These are phyloP conservation scores for Oreocharis arfaki DNA, from an alignment of 2,113 vertebrate genomes.

Conservation along the genomic window DNA sequence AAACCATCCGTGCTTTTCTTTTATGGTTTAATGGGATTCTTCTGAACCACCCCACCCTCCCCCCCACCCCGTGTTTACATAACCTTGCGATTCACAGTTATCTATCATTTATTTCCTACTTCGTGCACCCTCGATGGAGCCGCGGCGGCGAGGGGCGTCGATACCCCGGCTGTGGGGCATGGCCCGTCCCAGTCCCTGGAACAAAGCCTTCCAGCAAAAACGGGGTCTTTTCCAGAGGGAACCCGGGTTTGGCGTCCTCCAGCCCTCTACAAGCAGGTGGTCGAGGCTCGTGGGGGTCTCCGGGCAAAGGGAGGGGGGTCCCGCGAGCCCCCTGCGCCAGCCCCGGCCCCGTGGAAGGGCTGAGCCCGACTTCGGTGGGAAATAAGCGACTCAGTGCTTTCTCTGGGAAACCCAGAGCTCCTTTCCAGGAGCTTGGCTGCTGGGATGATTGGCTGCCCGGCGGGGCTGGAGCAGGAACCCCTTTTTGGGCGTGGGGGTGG, in stretches of 20 bases:
- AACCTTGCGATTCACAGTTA: constrained; percentile 53
- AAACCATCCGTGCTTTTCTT: constrained; percentile 59
- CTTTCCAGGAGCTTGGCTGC: neutral
- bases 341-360: accelerated
- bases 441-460: neutral
- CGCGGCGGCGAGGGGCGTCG: neutral
- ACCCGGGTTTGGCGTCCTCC: neutral
- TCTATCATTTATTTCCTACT: constrained; percentile 56
- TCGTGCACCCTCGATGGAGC: neutral
- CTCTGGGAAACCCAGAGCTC: neutral
- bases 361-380: neutral
- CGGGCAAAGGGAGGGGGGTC: neutral
- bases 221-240: neutral
- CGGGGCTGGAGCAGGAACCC: neutral
- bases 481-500: accelerated
- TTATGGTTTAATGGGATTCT: constrained; percentile 53
- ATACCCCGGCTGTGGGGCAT: neutral
- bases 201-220: neutral
- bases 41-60: neutral
- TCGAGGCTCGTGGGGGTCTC: accelerated
- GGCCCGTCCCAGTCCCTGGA: accelerated
- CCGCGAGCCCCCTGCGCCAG: accelerated
- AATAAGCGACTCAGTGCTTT: neutral
- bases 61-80: constrained; percentile 50
- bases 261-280: accelerated